phyloP scores from a whole-genome alignment of 2,113 vertebrate genomes.

The Hoplias malabaricus region DNA sequence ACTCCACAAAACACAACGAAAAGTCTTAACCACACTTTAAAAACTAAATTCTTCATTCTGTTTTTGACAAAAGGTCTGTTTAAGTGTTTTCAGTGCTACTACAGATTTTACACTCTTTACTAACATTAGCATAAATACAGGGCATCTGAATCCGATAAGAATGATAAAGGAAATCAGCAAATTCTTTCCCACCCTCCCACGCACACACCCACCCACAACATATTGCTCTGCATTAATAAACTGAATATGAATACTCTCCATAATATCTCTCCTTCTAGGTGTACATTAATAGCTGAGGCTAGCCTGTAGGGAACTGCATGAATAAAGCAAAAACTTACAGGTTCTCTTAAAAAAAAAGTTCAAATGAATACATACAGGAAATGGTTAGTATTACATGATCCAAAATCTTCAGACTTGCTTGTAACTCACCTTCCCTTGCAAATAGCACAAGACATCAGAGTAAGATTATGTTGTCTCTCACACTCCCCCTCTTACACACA shows the following conservation, averaged over 20 bases:
- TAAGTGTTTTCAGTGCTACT: too few relatives aligned
- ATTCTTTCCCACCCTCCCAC: too few relatives aligned
- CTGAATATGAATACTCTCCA: too few relatives aligned
- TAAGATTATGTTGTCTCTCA: constrained; percentile 14
- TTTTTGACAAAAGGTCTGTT: neutral
- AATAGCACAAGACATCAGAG: constrained; percentile 22
- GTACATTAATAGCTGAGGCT: neutral
- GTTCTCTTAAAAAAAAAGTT: constrained; percentile 19
- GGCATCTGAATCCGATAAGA: too few relatives aligned
- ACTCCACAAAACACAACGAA: neutral
- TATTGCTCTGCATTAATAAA: too few relatives aligned
- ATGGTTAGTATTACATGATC: neutral
- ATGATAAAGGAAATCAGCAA: too few relatives aligned
- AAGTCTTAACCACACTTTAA: neutral
- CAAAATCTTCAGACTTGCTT: constrained; percentile 37
- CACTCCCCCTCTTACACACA: constrained; percentile 23
- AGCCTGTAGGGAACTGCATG: neutral
- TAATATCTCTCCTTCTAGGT: neutral
- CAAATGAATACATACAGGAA: constrained; percentile 12
- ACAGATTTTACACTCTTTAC: too few relatives aligned
- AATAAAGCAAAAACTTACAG: constrained; percentile 1
- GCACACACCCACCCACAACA: too few relatives aligned
- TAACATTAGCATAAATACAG: too few relatives aligned
- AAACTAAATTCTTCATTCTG: neutral
- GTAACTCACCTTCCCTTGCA: constrained; percentile 29